Conservation (phyloP, 2,113 vertebrate species). For the Rutilus rutilus region DNA sequence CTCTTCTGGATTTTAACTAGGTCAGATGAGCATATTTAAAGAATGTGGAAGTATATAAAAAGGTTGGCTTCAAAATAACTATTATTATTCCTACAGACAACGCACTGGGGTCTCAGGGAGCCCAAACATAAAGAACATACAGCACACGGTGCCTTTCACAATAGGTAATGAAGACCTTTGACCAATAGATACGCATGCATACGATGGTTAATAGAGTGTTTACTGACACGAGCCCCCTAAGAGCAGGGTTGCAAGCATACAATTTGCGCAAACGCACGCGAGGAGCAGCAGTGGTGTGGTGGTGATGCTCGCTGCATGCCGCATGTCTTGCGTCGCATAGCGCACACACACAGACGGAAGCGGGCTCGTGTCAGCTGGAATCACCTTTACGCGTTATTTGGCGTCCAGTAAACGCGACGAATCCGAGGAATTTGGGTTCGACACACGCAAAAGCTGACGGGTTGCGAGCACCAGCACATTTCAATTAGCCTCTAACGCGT, state of each 20-base stretch:
- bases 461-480: slow-evolving; percentile 64
- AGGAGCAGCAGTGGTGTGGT: slow-evolving; percentile 63
- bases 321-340: slow-evolving; percentile 71
- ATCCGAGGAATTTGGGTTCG: slow-evolving; percentile 45
- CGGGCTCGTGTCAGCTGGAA: slow-evolving; percentile 74
- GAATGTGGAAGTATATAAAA: neutral
- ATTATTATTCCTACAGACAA: neutral
- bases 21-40: neutral
- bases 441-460: slow-evolving; percentile 37
- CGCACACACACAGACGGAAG: slow-evolving; percentile 66
- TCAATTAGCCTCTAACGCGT: slow-evolving; percentile 62
- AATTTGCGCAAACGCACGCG: slow-evolving; percentile 58
- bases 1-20: neutral
- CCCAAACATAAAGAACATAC: neutral
- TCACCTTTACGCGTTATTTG: slow-evolving; percentile 62
- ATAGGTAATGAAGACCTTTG: neutral
- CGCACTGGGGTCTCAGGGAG: neutral
- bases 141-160: neutral
- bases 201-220: slow-evolving; percentile 40
- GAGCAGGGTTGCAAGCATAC: slow-evolving; percentile 42
- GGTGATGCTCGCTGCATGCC: slow-evolving; percentile 77
- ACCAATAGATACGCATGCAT: slow-evolving; percentile 12
- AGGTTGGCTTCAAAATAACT: neutral
- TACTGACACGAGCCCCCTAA: slow-evolving; percentile 46
- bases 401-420: slow-evolving; percentile 32